phyloP scores from a whole-genome alignment of 1,140 invertebrate genomes.

The Heliconius himera region DNA sequence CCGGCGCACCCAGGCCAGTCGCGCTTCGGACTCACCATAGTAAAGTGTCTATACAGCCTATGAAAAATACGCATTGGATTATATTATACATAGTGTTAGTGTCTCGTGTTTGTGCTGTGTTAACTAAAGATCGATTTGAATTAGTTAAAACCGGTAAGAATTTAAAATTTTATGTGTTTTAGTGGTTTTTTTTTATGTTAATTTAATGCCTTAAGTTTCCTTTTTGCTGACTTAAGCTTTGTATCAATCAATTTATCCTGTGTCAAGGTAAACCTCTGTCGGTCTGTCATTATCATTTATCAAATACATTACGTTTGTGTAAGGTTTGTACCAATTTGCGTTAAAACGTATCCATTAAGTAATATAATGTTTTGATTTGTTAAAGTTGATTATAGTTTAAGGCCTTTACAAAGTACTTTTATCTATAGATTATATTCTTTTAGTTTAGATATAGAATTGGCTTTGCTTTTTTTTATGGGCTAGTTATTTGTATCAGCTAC shows the following conservation, averaged over 20 bases:
- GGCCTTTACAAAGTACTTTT: background rate
- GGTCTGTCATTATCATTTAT: conserved; percentile 23
- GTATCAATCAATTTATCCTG: background rate
- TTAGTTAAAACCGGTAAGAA: conserved; percentile 33
- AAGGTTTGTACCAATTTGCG: conserved; percentile 19
- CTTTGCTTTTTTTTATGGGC: background rate
- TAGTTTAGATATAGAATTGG: background rate
- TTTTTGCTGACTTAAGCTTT: background rate
- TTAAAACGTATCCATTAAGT: background rate
- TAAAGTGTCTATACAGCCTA: conserved; percentile 35
- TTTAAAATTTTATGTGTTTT: background rate
- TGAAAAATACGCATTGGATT: conserved; percentile 64
- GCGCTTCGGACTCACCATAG: conserved; percentile 33
- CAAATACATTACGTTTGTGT: conserved; percentile 11
- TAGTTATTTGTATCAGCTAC: background rate
- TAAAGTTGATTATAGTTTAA: background rate
- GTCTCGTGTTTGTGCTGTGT: conserved; percentile 48
- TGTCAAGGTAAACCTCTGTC: conserved; percentile 25
- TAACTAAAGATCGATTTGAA: conserved; percentile 17
- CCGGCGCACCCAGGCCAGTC: conserved; percentile 63
- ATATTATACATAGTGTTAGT: conserved; percentile 45
- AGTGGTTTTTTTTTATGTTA: background rate
- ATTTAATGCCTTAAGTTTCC: background rate
- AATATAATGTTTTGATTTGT: background rate
- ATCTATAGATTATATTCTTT: background rate